Evolutionary conservation across 2,888 invertebrate species (phyloP).

Genomic region (Mythimna loreyi): DNA sequence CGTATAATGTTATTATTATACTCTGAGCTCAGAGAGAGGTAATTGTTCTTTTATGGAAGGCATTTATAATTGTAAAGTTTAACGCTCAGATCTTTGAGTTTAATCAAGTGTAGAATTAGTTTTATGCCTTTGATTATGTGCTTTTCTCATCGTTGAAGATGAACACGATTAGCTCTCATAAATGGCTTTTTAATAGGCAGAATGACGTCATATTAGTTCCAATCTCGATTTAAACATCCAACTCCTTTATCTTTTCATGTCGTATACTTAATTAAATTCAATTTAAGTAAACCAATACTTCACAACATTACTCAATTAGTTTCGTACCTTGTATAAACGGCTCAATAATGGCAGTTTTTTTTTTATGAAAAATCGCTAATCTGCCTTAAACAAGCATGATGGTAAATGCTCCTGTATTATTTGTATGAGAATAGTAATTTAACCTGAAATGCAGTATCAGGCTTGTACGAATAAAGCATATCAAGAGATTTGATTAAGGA

Average conservation of each 20-base stretch:
- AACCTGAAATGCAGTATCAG: neutral
- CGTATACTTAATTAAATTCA: too few species aligned
- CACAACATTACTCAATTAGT: too few species aligned
- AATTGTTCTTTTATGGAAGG: conserved; percentile 26
- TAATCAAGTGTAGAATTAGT: neutral
- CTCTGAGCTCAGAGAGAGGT: neutral
- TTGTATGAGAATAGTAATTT: neutral
- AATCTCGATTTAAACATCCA: too few species aligned
- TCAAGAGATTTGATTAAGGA: neutral
- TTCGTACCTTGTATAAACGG: too few species aligned
- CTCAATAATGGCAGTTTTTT: too few species aligned
- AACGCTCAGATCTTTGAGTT: neutral
- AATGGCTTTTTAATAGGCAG: neutral
- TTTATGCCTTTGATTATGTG: neutral
- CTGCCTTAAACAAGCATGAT: too few species aligned
- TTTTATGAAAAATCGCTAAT: too few species aligned
- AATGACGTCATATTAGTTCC: neutral
- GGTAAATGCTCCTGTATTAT: neutral
- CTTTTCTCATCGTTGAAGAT: neutral
- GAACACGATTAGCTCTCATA: neutral
- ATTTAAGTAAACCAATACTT: too few species aligned
- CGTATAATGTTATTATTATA: conserved; percentile 14
- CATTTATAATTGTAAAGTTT: conserved; percentile 8
- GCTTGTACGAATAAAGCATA: neutral
- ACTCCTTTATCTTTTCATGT: too few species aligned